Conservation (phyloP, 2,797 vertebrate genomes). For the Siniperca scherzeri region DNA sequence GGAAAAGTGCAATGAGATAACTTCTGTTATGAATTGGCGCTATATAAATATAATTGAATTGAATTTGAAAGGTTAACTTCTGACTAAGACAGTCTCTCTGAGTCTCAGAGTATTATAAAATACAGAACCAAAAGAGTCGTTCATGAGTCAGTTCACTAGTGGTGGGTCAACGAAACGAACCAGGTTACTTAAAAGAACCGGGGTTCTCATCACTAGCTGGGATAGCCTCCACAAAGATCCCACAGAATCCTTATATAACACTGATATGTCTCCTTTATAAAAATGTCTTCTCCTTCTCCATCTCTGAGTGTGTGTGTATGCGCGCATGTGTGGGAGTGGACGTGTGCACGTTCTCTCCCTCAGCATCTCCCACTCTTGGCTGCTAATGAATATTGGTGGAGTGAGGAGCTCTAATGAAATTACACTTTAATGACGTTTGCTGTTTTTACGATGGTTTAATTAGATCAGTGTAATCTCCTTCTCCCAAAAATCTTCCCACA, state of each 20-base stretch:
- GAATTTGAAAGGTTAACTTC: too few species aligned
- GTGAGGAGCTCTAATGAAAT: slow-evolving; percentile 75
- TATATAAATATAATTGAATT: too few species aligned
- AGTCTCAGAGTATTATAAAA: too few species aligned
- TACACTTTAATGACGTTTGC: slow-evolving; percentile 78
- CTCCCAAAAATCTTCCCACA: slow-evolving; percentile 66
- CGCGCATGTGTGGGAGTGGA: slow-evolving; percentile 13
- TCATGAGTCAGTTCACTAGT: too few species aligned
- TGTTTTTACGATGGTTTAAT: slow-evolving; percentile 76
- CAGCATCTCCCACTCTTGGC: slow-evolving; percentile 51
- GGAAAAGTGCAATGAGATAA: too few species aligned
- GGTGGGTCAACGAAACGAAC: too few species aligned
- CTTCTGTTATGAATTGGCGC: too few species aligned
- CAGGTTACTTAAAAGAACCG: too few species aligned
- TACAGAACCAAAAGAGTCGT: too few species aligned
- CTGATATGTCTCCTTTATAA: not conserved
- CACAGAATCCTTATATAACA: not conserved
- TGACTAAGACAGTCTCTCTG: too few species aligned
- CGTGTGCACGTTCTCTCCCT: slow-evolving; percentile 5
- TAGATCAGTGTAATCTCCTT: slow-evolving; percentile 62
- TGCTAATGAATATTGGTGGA: slow-evolving; percentile 72
- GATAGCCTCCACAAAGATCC: not conserved
- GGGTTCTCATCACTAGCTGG: not conserved
- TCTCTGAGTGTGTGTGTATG: not conserved
- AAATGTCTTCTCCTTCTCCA: not conserved